These are phyloP conservation scores for Delphinapterus leucas DNA, from an alignment of 2,113 vertebrate genomes.

Conservation along the genomic window DNA sequence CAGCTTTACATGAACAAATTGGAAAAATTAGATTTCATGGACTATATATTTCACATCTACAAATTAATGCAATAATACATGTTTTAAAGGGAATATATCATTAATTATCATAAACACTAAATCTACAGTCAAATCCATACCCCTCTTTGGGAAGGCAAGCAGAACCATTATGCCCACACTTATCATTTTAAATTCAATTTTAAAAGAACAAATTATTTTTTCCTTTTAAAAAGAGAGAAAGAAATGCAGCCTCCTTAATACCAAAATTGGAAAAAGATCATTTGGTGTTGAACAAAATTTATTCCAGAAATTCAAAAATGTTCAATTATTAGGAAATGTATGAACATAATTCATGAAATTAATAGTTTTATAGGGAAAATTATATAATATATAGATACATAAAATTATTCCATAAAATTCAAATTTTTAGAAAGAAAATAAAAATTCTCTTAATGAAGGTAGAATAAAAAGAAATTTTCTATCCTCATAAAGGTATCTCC, in stretches of 20 bases:
- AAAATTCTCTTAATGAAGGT: too few relatives aligned
- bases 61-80: background rate
- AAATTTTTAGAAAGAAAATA: too few relatives aligned
- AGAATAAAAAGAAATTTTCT: too few relatives aligned
- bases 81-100: background rate
- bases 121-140: background rate
- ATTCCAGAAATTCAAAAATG: background rate
- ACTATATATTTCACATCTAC: background rate
- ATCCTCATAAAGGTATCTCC: too few relatives aligned
- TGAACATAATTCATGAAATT: background rate
- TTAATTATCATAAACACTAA: background rate
- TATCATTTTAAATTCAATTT: background rate
- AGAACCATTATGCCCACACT: background rate
- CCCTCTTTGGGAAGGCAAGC: background rate
- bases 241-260: background rate
- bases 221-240: background rate
- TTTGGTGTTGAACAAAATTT: background rate
- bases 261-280: background rate
- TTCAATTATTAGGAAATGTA: background rate
- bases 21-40: background rate
- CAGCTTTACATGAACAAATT: background rate
- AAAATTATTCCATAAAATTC: too few relatives aligned
- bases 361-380: background rate
- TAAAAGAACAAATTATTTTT: background rate
- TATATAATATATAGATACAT: too few relatives aligned